Conservation (phyloP, 1,140 invertebrate genomes). For the Drosophila subpulchrella region DNA sequence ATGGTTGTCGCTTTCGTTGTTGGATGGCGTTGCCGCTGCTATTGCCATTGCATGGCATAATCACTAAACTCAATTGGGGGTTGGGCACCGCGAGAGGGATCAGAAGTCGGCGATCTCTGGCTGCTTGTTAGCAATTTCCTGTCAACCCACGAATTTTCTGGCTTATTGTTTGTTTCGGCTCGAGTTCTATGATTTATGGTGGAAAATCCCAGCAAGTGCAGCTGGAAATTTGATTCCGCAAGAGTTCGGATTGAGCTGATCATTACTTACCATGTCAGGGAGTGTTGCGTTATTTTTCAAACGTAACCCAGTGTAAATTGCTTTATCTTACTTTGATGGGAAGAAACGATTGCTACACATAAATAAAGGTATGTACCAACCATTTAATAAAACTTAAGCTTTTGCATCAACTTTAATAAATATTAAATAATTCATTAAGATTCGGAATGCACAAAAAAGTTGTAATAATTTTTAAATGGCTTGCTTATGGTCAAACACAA, state of each 20-base stretch:
- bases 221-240: constrained; percentile 19
- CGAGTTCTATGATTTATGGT: constrained; percentile 32
- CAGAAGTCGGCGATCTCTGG: constrained; percentile 46
- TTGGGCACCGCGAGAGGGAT: constrained; percentile 35
- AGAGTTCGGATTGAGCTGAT: background rate
- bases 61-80: constrained; percentile 48
- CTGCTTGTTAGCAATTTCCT: constrained; percentile 52
- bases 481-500: too few species aligned
- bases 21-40: constrained; percentile 43
- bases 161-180: constrained; percentile 22
- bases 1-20: constrained; percentile 52
- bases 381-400: too few species aligned
- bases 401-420: too few species aligned
- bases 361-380: too few species aligned
- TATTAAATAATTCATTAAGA: too few species aligned
- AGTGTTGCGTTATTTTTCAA: background rate
- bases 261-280: constrained; percentile 8
- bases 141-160: constrained; percentile 44
- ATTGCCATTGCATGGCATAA: constrained; percentile 27
- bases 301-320: too few species aligned
- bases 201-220: constrained; percentile 21
- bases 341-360: background rate
- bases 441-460: too few species aligned
- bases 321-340: background rate
- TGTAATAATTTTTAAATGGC: too few species aligned